A percentile compares a stretch with the other conserved stretches of the same genome.
phyloP scores from a whole-genome alignment of 2,888 invertebrate genomes.

The Bhutanitis thaidina region DNA sequence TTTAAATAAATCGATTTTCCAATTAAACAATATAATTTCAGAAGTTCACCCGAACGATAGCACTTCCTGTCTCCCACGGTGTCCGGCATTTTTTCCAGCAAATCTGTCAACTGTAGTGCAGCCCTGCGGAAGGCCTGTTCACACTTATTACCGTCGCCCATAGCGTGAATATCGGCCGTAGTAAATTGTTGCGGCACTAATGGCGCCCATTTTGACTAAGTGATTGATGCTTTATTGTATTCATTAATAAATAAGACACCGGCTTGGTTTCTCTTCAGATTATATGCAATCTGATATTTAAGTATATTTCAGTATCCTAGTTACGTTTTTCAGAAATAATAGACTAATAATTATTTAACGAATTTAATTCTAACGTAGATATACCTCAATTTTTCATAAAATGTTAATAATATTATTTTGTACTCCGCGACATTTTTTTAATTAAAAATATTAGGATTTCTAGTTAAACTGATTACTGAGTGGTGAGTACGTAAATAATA shows the following conservation, averaged over 20 bases:
- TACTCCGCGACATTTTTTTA: too few species aligned
- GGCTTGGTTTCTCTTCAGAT: neutral
- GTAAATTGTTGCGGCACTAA: slow-evolving; percentile 1
- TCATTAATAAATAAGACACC: slow-evolving; percentile 2
- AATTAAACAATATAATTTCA: neutral
- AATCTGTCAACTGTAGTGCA: slow-evolving; percentile 3
- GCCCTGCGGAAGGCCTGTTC: slow-evolving; percentile 3
- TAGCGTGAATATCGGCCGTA: neutral
- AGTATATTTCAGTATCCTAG: too few species aligned
- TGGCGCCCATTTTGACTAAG: neutral
- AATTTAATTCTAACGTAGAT: too few species aligned
- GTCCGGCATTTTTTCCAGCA: slow-evolving; percentile 6
- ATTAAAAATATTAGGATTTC: too few species aligned
- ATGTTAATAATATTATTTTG: too few species aligned
- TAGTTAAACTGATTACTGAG: too few species aligned
- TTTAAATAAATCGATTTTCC: too few species aligned
- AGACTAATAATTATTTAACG: too few species aligned
- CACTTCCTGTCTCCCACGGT: slow-evolving; percentile 13
- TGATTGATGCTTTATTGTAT: slow-evolving; percentile 6
- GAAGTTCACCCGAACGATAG: neutral
- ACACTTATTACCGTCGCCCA: slow-evolving; percentile 12
- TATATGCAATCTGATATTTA: too few species aligned
- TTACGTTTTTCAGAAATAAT: too few species aligned
- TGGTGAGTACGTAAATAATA: too few species aligned
- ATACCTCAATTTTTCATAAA: too few species aligned